These are phyloP conservation scores for Helleia helle DNA, from an alignment of 2,888 invertebrate species.

Conservation along the genomic window DNA sequence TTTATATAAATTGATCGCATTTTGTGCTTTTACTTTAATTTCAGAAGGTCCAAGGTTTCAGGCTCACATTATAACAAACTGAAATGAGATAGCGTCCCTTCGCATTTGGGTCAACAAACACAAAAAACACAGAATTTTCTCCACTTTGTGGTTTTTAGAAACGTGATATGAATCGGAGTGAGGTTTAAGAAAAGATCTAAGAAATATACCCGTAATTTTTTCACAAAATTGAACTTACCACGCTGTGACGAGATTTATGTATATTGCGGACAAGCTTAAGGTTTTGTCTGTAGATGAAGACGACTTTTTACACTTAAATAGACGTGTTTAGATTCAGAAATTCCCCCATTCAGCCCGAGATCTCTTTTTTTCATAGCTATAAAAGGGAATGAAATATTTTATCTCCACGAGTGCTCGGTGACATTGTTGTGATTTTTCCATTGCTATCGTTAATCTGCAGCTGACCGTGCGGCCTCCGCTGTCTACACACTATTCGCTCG, in stretches of 20 bases:
- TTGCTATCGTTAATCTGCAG: constrained; percentile 16
- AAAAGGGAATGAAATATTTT: constrained; percentile 61
- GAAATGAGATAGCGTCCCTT: constrained; percentile 20
- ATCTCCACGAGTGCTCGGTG: constrained; percentile 36
- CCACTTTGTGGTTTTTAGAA: constrained; percentile 34
- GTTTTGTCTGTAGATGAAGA: constrained; percentile 40
- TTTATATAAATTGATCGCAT: constrained; percentile 3
- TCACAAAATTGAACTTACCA: constrained; percentile 53
- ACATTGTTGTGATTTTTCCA: constrained; percentile 19
- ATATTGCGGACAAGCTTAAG: constrained; percentile 47
- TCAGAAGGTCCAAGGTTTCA: constrained; percentile 9
- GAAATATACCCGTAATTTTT: constrained; percentile 47
- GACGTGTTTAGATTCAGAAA: constrained; percentile 23
- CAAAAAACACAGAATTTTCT: constrained; percentile 35
- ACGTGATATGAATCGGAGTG: constrained; percentile 50
- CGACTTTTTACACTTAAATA: constrained; percentile 34
- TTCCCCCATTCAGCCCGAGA: constrained; percentile 37
- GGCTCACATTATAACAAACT: constrained; percentile 16
- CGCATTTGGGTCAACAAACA: constrained; percentile 20
- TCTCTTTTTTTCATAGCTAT: constrained; percentile 48
- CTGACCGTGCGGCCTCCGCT: constrained; percentile 10
- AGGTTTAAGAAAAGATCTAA: constrained; percentile 29
- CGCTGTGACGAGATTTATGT: constrained; percentile 50
- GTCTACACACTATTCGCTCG: not conserved
- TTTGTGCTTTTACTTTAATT: not conserved